A percentile compares a stretch with the other conserved stretches of the same genome.
Evolutionary conservation across 2,888 invertebrate species (phyloP).

Genomic region (Allophyes oxyacanthae): DNA sequence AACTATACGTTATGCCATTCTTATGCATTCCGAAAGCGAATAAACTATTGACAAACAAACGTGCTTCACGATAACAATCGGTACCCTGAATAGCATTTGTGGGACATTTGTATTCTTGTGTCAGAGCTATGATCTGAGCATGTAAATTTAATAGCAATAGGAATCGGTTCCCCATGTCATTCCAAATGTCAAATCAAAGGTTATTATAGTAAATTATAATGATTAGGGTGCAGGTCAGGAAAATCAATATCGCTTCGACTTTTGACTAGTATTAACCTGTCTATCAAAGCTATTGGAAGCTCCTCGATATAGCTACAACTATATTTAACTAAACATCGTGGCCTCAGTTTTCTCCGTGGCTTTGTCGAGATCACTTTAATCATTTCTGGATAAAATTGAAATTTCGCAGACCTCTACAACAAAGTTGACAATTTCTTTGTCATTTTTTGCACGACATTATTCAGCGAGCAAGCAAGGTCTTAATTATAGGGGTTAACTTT

Average conservation of each 20-base stretch:
- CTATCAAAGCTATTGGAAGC: slow-evolving; percentile 7
- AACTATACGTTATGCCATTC: not conserved
- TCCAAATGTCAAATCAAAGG: slow-evolving; percentile 15
- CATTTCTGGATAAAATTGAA: no score
- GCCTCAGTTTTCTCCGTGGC: no score
- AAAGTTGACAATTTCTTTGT: no score
- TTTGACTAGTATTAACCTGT: slow-evolving; percentile 28
- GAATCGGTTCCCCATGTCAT: slow-evolving; percentile 8
- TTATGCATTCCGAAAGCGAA: not conserved
- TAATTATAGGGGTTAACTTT: slow-evolving; percentile 4
- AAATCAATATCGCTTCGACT: slow-evolving; percentile 35
- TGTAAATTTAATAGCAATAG: slow-evolving; percentile 10
- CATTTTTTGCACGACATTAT: no score
- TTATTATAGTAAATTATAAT: slow-evolving; percentile 22
- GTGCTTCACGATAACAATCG: slow-evolving; percentile 13
- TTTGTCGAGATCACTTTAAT: no score
- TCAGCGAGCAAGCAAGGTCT: no score
- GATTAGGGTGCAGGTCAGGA: slow-evolving; percentile 29
- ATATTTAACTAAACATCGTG: slow-evolving; percentile 7
- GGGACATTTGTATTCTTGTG: slow-evolving; percentile 14
- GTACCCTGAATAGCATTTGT: slow-evolving; percentile 9
- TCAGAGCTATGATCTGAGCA: slow-evolving; percentile 8
- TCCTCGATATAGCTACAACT: not conserved
- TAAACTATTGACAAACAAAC: no score
- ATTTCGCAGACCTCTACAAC: no score